Evolutionary conservation across 2,797 vertebrate genomes (phyloP).

Genomic region (Anguilla obscura): DNA sequence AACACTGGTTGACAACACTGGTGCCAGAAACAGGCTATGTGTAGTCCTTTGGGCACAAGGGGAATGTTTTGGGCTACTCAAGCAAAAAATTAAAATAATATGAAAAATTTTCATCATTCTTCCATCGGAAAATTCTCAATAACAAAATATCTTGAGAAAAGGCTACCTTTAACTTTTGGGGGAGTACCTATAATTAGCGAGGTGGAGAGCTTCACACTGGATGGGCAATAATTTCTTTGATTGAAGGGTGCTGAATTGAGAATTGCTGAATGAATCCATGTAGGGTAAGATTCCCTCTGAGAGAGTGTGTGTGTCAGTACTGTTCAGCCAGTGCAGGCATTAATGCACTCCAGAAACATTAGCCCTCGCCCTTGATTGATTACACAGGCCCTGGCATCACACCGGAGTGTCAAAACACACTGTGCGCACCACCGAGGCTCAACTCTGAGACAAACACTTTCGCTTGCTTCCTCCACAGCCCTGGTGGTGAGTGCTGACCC

Average conservation of each 20-base stretch:
- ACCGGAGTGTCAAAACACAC: slow-evolving; percentile 10
- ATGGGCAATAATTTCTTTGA: background rate
- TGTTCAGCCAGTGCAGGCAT: background rate
- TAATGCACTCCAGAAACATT: slow-evolving; percentile 23
- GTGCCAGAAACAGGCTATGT: background rate
- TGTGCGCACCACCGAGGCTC: background rate
- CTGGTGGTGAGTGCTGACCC: background rate
- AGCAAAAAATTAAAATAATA: slow-evolving; percentile 16
- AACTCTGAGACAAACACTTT: background rate
- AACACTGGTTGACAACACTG: background rate
- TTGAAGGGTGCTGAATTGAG: slow-evolving; percentile 15
- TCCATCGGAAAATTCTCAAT: background rate
- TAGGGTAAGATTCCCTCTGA: background rate
- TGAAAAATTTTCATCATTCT: background rate
- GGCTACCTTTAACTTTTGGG: background rate
- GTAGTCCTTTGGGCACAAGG: background rate
- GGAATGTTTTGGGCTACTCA: background rate
- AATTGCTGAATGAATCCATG: background rate
- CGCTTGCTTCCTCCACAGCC: background rate
- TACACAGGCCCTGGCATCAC: background rate
- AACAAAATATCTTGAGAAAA: background rate
- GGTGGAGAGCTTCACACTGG: background rate
- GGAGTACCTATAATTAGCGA: background rate
- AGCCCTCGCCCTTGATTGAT: background rate
- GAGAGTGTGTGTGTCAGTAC: slow-evolving; percentile 20